phyloP scores from a whole-genome alignment of 2,797 vertebrate species.

The Ceryle rudis region DNA sequence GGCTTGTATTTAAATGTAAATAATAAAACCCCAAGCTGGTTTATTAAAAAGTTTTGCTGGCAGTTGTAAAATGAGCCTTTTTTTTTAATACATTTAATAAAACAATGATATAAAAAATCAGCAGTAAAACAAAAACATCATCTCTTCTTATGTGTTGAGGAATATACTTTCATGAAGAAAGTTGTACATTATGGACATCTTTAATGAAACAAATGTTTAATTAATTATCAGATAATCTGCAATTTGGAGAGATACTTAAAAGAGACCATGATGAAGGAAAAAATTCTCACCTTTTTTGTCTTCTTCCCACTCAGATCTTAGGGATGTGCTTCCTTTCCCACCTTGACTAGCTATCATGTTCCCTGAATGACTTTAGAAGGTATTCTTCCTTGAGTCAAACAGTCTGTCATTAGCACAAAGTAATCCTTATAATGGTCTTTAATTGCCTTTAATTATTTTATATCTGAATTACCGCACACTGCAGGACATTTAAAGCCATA shows the following conservation, averaged over 20 bases:
- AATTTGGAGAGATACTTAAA: neutral
- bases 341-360: neutral
- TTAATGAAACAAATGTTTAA: neutral
- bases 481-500: slow-evolving; percentile 72
- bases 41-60: neutral
- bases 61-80: neutral
- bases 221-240: neutral
- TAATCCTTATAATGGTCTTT: slow-evolving; percentile 74
- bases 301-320: neutral
- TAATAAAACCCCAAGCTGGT: neutral
- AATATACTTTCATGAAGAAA: neutral
- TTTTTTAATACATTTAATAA: neutral
- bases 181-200: neutral
- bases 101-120: neutral
- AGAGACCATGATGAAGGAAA: neutral
- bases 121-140: neutral
- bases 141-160: neutral
- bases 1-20: neutral
- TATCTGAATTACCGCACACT: slow-evolving; percentile 72
- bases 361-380: slow-evolving; percentile 47
- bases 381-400: slow-evolving; percentile 48
- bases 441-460: slow-evolving; percentile 80
- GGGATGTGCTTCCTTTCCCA: neutral
- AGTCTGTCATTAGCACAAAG: slow-evolving; percentile 69
- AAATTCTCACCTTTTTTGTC: neutral